Conservation (phyloP, 2,113 vertebrate species). For the Genyomyrus donnyi region DNA sequence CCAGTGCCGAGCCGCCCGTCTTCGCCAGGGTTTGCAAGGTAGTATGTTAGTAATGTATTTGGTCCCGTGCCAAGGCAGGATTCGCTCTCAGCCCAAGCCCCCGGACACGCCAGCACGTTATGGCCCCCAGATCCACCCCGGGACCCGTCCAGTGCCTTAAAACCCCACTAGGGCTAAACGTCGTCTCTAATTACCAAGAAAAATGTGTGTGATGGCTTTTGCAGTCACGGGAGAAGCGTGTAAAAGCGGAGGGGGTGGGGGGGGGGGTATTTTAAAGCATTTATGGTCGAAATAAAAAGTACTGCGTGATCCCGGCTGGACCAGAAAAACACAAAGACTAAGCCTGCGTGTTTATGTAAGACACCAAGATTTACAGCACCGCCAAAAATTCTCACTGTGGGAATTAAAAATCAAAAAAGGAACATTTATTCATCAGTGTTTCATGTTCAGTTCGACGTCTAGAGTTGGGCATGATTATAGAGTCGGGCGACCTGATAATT, state of each 20-base stretch:
- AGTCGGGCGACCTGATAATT: background rate
- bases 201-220: background rate
- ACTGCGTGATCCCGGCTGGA: background rate
- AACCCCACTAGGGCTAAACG: slow-evolving; percentile 47
- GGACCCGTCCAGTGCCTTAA: slow-evolving; percentile 46
- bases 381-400: background rate
- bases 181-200: slow-evolving; percentile 46
- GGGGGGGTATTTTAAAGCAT: background rate
- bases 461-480: background rate
- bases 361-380: background rate
- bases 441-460: background rate
- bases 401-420: background rate
- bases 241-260: background rate
- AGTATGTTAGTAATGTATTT: slow-evolving; percentile 38
- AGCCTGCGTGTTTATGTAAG: background rate
- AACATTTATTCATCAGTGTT: background rate
- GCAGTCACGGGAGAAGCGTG: background rate
- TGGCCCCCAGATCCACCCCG: slow-evolving; percentile 42
- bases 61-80: slow-evolving; percentile 49
- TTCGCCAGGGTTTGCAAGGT: slow-evolving; percentile 36
- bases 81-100: slow-evolving; percentile 50
- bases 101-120: slow-evolving; percentile 45
- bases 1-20: slow-evolving; percentile 27
- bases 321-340: background rate
- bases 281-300: background rate